Percentiles rank a stretch among this genome's conserved stretches.
Evolutionary conservation across 2,797 vertebrate genomes (phyloP).

Genomic region (Prunella strophiata): DNA sequence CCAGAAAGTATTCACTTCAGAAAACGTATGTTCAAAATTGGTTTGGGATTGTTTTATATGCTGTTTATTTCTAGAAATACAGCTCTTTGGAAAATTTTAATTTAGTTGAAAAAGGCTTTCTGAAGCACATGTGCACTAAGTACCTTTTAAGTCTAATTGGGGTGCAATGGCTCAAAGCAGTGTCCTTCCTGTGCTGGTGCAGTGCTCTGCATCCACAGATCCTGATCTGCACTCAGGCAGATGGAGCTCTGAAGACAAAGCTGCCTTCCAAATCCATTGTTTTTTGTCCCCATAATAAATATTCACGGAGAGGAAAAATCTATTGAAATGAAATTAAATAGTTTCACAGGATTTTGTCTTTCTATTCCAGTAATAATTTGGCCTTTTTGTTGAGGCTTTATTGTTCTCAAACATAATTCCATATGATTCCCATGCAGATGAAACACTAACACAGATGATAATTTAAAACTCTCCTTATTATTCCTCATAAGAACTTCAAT

Average conservation of each 20-base stretch:
- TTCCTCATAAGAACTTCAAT: conserved; percentile 52
- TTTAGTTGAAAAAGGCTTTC: neutral
- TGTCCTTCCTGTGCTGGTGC: neutral
- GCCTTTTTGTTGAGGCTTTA: neutral
- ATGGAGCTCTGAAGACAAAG: neutral
- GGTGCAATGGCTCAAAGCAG: neutral
- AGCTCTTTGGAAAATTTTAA: neutral
- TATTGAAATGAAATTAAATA: neutral
- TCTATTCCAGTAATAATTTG: neutral
- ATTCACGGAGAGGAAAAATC: neutral
- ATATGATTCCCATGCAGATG: neutral
- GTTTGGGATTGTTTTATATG: neutral
- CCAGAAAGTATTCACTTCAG: neutral
- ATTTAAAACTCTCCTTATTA: conserved; percentile 59
- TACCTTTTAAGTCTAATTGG: neutral
- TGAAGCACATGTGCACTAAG: neutral
- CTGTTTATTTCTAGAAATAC: neutral
- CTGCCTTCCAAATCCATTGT: neutral
- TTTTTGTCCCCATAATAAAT: neutral
- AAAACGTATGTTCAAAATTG: neutral
- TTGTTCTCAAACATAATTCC: conserved; percentile 12
- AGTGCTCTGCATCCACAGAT: neutral
- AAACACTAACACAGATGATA: conserved; percentile 30
- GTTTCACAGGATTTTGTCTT: conserved; percentile 8
- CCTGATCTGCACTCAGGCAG: neutral